These are phyloP conservation scores for Lepidothrix coronata DNA, from an alignment of 2,113 vertebrate genomes.

Conservation along the genomic window DNA sequence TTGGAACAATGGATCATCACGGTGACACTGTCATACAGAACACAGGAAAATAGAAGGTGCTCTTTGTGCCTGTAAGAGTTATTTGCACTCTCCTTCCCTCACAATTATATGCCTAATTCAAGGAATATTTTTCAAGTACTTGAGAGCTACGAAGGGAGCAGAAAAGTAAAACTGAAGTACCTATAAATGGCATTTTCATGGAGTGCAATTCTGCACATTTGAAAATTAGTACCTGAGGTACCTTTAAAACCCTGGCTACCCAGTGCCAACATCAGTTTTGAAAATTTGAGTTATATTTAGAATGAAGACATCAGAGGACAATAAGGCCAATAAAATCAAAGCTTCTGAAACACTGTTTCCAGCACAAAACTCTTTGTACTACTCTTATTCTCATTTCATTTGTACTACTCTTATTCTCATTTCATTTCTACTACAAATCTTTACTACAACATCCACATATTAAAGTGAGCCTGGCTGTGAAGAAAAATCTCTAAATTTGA, in stretches of 20 bases:
- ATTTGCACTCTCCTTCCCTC: neutral
- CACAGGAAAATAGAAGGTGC: neutral
- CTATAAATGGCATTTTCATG: neutral
- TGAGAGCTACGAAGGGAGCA: neutral
- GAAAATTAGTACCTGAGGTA: neutral
- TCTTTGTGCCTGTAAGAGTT: neutral
- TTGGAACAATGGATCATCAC: neutral
- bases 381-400: neutral
- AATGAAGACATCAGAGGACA: neutral
- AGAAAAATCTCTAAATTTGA: neutral
- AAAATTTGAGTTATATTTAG: neutral
- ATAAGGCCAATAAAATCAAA: neutral
- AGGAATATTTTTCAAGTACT: neutral
- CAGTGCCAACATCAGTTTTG: neutral
- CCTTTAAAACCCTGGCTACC: neutral
- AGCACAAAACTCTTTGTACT: neutral
- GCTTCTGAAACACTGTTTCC: neutral
- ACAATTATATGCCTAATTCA: neutral
- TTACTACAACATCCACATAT: neutral
- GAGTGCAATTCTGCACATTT: neutral
- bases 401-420: neutral
- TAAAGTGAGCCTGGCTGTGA: neutral
- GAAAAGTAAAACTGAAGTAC: neutral
- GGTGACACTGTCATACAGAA: neutral
- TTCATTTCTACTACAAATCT: neutral